Conservation (phyloP, 1,140 invertebrate species). For the Aleiodes sp. region DNA sequence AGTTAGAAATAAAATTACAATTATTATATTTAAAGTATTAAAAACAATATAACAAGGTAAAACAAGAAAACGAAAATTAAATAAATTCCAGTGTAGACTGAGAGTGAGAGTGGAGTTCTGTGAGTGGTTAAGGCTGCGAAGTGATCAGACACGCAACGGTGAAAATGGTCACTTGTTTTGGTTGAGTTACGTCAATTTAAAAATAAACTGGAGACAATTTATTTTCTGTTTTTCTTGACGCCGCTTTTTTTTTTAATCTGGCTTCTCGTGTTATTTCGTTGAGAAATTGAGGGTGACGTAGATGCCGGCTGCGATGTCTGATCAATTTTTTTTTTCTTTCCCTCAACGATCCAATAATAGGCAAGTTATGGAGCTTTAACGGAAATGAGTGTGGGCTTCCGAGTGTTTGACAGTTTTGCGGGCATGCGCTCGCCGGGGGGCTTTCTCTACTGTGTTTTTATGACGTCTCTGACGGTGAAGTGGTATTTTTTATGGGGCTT, state of each 20-base stretch:
- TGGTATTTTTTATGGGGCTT: too few relatives aligned
- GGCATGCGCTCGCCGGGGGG: conserved; percentile 16
- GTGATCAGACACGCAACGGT: neutral
- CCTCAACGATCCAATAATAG: neutral
- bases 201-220: neutral
- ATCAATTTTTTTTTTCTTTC: conserved; percentile 17
- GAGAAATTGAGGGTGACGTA: neutral
- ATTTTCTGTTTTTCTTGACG: too few relatives aligned
- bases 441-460: too few relatives aligned
- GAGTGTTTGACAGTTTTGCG: neutral
- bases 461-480: too few relatives aligned
- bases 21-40: too few relatives aligned
- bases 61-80: neutral
- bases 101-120: neutral
- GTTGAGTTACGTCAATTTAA: neutral
- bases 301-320: neutral
- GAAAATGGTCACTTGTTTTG: neutral
- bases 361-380: neutral
- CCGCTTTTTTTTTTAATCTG: neutral
- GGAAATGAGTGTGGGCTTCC: neutral
- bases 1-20: too few relatives aligned
- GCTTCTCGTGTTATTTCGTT: too few relatives aligned
- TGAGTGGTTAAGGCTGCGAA: conserved; percentile 10
- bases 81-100: neutral
- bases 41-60: too few relatives aligned